Evolutionary conservation across 2,113 vertebrate species (phyloP).

Genomic region (Psammodynastes pulverulentus): DNA sequence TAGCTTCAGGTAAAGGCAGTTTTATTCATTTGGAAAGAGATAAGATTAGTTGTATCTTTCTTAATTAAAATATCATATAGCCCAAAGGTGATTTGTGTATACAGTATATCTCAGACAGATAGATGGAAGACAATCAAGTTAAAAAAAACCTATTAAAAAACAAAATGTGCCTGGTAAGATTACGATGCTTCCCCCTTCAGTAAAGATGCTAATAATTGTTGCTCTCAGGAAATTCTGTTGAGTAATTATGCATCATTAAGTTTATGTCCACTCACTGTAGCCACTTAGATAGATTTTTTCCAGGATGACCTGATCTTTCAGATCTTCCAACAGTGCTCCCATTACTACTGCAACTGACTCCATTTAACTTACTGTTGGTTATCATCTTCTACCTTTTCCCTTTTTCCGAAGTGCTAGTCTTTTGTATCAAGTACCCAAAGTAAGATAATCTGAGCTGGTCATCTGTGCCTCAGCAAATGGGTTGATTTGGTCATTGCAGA

Average conservation of each 20-base stretch:
- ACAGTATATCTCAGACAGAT: not conserved
- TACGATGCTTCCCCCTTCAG: not conserved
- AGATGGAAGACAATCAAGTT: not conserved
- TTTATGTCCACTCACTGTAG: not conserved
- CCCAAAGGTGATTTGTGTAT: not conserved
- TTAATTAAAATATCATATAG: not conserved
- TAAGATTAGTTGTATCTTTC: not conserved
- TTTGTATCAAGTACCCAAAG: not conserved
- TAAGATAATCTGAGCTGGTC: not conserved
- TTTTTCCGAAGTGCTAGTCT: not conserved
- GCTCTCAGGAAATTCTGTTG: not conserved
- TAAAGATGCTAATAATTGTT: not conserved
- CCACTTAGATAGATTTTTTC: not conserved
- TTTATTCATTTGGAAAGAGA: not conserved
- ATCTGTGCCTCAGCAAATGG: not conserved
- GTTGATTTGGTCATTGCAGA: not conserved
- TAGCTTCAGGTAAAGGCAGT: not conserved
- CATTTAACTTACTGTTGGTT: not conserved
- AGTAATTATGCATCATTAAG: not conserved
- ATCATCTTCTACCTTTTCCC: not conserved
- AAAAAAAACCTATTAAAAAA: not conserved
- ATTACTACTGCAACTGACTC: not conserved
- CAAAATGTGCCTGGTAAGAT: not conserved
- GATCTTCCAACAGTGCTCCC: not conserved
- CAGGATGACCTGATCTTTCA: not conserved